These are phyloP conservation scores for Slavum lentiscoides DNA, from an alignment of 2,888 invertebrate genomes.

Conservation along the genomic window DNA sequence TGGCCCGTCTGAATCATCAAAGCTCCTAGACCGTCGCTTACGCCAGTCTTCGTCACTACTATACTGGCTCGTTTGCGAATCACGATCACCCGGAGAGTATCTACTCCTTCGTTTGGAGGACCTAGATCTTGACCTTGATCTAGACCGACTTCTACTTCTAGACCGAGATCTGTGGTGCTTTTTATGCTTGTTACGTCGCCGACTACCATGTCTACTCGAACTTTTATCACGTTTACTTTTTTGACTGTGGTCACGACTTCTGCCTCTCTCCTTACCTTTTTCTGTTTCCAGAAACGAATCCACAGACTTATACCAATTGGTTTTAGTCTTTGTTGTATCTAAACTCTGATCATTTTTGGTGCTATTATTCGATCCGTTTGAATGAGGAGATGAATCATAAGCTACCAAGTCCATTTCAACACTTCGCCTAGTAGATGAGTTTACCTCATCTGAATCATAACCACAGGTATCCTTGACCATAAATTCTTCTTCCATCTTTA, in stretches of 20 bases:
- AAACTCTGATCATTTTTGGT: slow-evolving; percentile 41
- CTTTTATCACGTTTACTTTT: slow-evolving; percentile 56
- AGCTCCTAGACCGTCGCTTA: slow-evolving; percentile 50
- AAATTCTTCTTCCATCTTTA: slow-evolving; percentile 43
- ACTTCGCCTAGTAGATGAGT: slow-evolving; percentile 43
- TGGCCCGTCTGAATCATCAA: slow-evolving; percentile 32
- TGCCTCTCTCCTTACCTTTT: slow-evolving; percentile 51
- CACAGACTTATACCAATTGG: slow-evolving; percentile 55
- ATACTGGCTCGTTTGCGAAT: slow-evolving; percentile 53
- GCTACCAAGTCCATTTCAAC: slow-evolving; percentile 52
- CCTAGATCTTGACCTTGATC: slow-evolving; percentile 54
- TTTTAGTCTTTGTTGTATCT: slow-evolving; percentile 22
- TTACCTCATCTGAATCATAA: slow-evolving; percentile 49
- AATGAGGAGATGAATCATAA: slow-evolving; percentile 51
- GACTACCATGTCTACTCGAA: slow-evolving; percentile 58
- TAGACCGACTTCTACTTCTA: slow-evolving; percentile 53
- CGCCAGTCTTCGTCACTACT: slow-evolving; percentile 54
- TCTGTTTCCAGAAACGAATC: slow-evolving; percentile 56
- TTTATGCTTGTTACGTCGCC: slow-evolving; percentile 55
- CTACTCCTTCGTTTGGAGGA: slow-evolving; percentile 55
- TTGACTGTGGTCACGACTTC: slow-evolving; percentile 55
- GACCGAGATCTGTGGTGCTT: slow-evolving; percentile 44
- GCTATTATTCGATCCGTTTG: slow-evolving; percentile 44
- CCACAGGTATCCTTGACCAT: slow-evolving; percentile 48
- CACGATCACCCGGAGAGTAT: slow-evolving; percentile 54